phyloP scores from a whole-genome alignment of 2,888 invertebrate genomes.

The Lacanobia wlatinum region DNA sequence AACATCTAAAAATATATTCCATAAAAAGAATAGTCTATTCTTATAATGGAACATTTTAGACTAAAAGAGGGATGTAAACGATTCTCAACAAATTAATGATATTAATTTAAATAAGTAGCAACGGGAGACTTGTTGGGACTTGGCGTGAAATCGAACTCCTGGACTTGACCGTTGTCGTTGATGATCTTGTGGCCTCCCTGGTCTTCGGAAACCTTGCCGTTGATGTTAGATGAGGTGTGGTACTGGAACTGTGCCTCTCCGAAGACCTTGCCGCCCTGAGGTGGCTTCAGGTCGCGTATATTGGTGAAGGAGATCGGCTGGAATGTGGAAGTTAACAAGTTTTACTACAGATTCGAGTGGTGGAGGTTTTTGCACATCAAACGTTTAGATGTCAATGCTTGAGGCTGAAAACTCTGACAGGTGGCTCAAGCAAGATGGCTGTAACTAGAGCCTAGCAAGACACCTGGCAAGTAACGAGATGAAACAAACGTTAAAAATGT shows the following conservation, averaged over 20 bases:
- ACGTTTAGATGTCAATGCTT: too few species aligned
- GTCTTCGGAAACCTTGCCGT: constrained; percentile 45
- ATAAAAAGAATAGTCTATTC: neutral
- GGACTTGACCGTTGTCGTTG: constrained; percentile 46
- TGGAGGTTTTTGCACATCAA: neutral
- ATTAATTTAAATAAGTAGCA: constrained; percentile 11
- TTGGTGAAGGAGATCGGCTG: constrained; percentile 15
- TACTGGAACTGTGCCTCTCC: constrained; percentile 45
- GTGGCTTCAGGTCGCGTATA: constrained; percentile 43
- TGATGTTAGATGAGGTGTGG: constrained; percentile 35
- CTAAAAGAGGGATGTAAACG: neutral
- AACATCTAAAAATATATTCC: neutral
- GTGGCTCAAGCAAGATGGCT: too few species aligned
- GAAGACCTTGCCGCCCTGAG: constrained; percentile 47
- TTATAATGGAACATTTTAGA: neutral
- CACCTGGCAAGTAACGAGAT: too few species aligned
- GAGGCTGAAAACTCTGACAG: too few species aligned
- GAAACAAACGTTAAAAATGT: too few species aligned
- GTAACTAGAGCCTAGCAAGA: too few species aligned
- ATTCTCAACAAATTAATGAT: neutral
- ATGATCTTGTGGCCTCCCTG: constrained; percentile 47
- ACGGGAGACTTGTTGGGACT: neutral
- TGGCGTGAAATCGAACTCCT: constrained; percentile 49
- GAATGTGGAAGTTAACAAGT: neutral
- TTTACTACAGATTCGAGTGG: neutral